These are phyloP conservation scores for Sycophila sp. DNA, from an alignment of 1,140 invertebrate genomes.

Conservation along the genomic window DNA sequence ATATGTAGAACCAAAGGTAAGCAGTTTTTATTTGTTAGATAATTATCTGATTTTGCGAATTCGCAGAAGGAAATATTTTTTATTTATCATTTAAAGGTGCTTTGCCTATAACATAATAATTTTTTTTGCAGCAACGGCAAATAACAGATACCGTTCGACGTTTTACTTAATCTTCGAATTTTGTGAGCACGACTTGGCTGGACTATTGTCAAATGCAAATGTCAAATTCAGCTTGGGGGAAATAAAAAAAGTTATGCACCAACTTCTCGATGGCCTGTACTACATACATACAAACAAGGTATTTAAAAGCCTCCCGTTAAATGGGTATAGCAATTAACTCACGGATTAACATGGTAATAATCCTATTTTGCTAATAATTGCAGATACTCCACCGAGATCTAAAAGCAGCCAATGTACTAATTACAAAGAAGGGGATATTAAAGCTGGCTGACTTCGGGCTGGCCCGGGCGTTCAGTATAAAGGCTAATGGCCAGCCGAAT, in stretches of 20 bases:
- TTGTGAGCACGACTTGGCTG: constrained; percentile 98
- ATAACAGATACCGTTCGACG: constrained; percentile 90
- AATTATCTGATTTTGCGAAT: too few relatives aligned
- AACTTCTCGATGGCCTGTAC: constrained; percentile 94
- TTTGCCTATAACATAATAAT: too few relatives aligned
- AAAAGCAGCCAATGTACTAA: constrained; percentile 99
- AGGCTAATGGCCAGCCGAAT: constrained; percentile 86
- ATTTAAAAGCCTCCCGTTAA: constrained; percentile 1
- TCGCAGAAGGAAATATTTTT: too few relatives aligned
- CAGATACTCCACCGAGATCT: constrained; percentile 93
- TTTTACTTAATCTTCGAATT: constrained; percentile 99
- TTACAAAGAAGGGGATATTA: constrained; percentile 93
- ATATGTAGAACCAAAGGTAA: constrained; percentile 91
- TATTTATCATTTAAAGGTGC: not conserved
- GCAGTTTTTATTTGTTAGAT: not conserved
- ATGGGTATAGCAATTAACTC: not conserved
- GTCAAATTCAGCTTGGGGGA: constrained; percentile 97
- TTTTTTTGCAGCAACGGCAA: constrained; percentile 73
- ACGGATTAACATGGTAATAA: not conserved
- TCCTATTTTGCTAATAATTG: not conserved
- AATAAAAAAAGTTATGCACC: constrained; percentile 99
- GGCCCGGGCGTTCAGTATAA: constrained; percentile 90
- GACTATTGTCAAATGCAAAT: constrained; percentile 93
- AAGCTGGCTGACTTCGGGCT: constrained; percentile 94
- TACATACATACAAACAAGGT: constrained; percentile 97